These are phyloP conservation scores for Micronycteris hirsuta DNA, from an alignment of 2,113 vertebrate species.

Conservation along the genomic window DNA sequence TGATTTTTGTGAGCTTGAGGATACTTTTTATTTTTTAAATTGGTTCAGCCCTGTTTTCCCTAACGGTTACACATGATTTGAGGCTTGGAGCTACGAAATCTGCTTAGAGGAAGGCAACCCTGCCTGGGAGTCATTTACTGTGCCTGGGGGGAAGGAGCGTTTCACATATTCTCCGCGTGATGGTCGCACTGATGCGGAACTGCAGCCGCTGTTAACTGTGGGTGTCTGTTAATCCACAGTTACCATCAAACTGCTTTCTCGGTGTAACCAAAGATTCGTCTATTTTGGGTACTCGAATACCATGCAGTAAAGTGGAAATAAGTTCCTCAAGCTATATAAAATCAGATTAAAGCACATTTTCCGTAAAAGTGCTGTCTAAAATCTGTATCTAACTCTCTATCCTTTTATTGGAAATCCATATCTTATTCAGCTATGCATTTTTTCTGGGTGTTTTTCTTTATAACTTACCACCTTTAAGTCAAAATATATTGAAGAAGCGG, in stretches of 20 bases:
- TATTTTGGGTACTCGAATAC: constrained; percentile 11
- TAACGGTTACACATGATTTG: constrained; percentile 50
- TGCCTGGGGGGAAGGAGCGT: background rate
- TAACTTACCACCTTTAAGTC: background rate
- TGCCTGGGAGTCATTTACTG: constrained; percentile 18
- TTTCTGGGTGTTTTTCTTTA: constrained; percentile 12
- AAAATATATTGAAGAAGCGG: background rate
- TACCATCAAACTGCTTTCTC: background rate
- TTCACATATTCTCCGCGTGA: background rate
- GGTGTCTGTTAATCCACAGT: constrained; percentile 26
- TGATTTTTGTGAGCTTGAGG: constrained; percentile 34
- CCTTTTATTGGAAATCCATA: background rate
- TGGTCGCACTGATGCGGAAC: background rate
- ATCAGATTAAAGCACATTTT: constrained; percentile 30
- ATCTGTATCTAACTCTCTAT: background rate
- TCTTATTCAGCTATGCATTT: background rate
- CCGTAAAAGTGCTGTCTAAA: background rate
- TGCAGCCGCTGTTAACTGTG: background rate
- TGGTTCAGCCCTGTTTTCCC: constrained; percentile 37
- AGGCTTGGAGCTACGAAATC: constrained; percentile 50
- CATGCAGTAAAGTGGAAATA: background rate
- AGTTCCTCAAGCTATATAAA: constrained; percentile 31
- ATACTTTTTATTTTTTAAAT: constrained; percentile 47
- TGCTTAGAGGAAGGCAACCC: constrained; percentile 59
- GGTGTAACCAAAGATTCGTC: constrained; percentile 27